phyloP scores from a whole-genome alignment of 2,888 invertebrate genomes.

The Hirudinaria manillensis region DNA sequence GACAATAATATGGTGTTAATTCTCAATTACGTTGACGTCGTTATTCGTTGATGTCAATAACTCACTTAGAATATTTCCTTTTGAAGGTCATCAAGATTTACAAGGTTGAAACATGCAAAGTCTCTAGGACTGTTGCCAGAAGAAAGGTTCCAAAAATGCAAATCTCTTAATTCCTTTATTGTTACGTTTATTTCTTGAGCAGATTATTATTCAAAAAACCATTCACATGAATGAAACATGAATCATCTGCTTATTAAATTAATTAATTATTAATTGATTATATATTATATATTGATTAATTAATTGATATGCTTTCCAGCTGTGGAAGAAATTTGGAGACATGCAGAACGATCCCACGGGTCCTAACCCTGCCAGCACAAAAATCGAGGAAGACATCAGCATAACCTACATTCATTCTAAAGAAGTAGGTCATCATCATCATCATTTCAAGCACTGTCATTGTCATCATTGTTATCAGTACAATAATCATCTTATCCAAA shows the following conservation, averaged over 20 bases:
- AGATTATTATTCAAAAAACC: neutral
- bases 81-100: constrained; percentile 64
- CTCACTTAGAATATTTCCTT: neutral
- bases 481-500: too few species aligned
- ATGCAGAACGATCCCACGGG: constrained; percentile 87
- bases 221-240: neutral
- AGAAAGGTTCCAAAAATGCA: constrained; percentile 62
- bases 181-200: neutral
- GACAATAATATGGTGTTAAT: too few species aligned
- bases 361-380: constrained; percentile 94
- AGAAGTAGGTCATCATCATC: constrained; percentile 44
- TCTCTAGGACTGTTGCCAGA: constrained; percentile 74
- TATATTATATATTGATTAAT: neutral
- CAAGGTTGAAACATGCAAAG: constrained; percentile 79
- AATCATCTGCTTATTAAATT: too few species aligned
- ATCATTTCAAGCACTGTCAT: neutral
- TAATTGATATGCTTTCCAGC: constrained; percentile 55
- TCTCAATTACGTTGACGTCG: too few species aligned
- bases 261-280: too few species aligned
- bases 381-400: constrained; percentile 79
- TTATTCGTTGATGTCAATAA: too few species aligned
- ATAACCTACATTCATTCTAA: constrained; percentile 65
- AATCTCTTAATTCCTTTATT: neutral
- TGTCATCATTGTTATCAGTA: neutral
- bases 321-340: constrained; percentile 91